These are phyloP conservation scores for Drosophila suzukii DNA, from an alignment of 1,140 invertebrate species.

Conservation along the genomic window DNA sequence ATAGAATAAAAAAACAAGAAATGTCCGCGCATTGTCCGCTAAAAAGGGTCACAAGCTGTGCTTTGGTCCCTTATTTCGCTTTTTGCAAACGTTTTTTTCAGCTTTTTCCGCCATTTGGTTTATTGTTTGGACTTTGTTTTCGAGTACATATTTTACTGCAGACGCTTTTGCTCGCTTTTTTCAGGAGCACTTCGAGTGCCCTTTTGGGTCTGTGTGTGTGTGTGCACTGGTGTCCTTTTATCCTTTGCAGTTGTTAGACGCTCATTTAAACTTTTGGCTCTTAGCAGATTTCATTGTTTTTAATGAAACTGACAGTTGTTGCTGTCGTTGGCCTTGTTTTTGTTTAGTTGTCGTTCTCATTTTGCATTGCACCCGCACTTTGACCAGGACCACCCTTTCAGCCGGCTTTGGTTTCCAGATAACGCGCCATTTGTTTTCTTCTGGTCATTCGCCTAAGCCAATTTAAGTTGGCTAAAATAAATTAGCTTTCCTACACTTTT, in stretches of 20 bases:
- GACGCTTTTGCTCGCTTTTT: constrained; percentile 61
- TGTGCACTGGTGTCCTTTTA: constrained; percentile 36
- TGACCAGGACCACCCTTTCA: constrained; percentile 47
- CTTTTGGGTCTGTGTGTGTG: constrained; percentile 22
- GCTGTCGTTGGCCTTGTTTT: constrained; percentile 22
- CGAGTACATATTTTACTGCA: constrained; percentile 71
- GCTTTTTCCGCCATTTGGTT: constrained; percentile 73
- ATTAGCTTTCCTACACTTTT: constrained; percentile 71
- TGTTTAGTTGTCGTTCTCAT: constrained; percentile 30
- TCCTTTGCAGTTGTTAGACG: constrained; percentile 67
- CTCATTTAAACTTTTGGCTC: constrained; percentile 80
- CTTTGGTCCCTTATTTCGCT: constrained; percentile 31
- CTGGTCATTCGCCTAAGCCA: constrained; percentile 79
- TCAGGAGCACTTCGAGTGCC: constrained; percentile 35
- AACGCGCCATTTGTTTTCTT: constrained; percentile 78
- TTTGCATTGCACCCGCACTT: constrained; percentile 76
- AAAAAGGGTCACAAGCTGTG: constrained; percentile 77
- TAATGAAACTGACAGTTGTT: constrained; percentile 78
- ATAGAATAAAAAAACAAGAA: constrained; percentile 17
- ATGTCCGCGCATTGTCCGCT: constrained; percentile 54
- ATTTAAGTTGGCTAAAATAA: constrained; percentile 81
- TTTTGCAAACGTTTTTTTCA: constrained; percentile 39
- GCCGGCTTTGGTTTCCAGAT: constrained; percentile 65
- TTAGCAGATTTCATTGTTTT: constrained; percentile 82
- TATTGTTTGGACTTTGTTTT: constrained; percentile 81